Conservation (phyloP, 2,888 invertebrate species). For the Philereme vetulata region DNA sequence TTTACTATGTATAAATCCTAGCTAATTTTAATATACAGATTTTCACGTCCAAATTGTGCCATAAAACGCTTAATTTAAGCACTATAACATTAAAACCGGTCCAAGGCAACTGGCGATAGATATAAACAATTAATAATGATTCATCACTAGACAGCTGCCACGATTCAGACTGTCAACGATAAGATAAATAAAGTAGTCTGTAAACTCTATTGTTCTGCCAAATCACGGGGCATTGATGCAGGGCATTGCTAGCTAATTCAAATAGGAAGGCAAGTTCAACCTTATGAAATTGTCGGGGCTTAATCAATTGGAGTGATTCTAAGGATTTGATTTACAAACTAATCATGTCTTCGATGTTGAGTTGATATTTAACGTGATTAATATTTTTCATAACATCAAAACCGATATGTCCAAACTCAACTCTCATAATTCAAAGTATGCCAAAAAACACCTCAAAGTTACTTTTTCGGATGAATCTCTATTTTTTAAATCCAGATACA, state of each 20-base stretch:
- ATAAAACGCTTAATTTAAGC: constrained; percentile 13
- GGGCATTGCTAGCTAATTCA: constrained; percentile 20
- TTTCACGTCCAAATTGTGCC: constrained; percentile 8
- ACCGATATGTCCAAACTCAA: no score
- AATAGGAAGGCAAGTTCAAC: constrained; percentile 8
- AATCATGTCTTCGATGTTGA: no score
- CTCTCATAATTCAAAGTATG: no score
- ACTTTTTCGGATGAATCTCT: no score
- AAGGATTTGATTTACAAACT: no score
- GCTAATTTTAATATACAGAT: neutral
- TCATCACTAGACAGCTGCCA: constrained; percentile 31
- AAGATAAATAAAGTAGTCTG: constrained; percentile 41
- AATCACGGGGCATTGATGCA: constrained; percentile 23
- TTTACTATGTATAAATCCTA: no score
- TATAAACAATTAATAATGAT: constrained; percentile 23
- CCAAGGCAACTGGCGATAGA: constrained; percentile 27
- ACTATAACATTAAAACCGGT: constrained; percentile 16
- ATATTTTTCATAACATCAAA: no score
- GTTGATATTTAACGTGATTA: no score
- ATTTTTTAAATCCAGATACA: no score
- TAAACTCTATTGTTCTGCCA: constrained; percentile 38
- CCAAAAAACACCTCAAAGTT: no score
- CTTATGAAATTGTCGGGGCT: neutral
- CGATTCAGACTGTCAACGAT: constrained; percentile 39
- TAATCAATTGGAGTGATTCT: no score